Evolutionary conservation across 2,888 invertebrate species (phyloP).

Genomic region (Danaus chrysippus): DNA sequence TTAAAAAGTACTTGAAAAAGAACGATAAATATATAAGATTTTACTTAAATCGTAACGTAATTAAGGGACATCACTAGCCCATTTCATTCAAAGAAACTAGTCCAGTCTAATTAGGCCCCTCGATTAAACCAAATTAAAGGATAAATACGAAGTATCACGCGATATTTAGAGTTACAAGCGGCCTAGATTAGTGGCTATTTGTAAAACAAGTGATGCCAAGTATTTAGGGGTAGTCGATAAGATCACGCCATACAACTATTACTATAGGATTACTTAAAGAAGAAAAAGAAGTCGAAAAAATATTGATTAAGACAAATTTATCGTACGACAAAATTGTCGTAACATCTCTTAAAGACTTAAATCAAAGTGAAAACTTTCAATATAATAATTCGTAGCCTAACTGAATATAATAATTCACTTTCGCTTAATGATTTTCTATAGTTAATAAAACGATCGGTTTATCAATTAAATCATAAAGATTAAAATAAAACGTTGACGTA

Average conservation of each 20-base stretch:
- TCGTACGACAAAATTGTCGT: too few relatives aligned
- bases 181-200: slow-evolving; percentile 25
- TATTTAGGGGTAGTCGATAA: slow-evolving; percentile 19
- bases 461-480: too few relatives aligned
- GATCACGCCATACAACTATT: slow-evolving; percentile 22
- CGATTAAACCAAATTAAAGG: slow-evolving; percentile 65
- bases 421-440: too few relatives aligned
- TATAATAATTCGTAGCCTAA: neutral
- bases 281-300: neutral
- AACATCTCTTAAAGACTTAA: too few relatives aligned
- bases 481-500: neutral
- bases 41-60: neutral
- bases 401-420: neutral
- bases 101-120: slow-evolving; percentile 63
- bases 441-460: too few relatives aligned
- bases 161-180: slow-evolving; percentile 49
- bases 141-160: slow-evolving; percentile 62
- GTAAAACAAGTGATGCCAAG: slow-evolving; percentile 16
- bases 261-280: neutral
- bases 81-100: slow-evolving; percentile 45
- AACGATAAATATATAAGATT: too few relatives aligned
- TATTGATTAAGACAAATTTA: neutral
- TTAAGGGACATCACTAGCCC: slow-evolving; percentile 22
- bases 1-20: too few relatives aligned
- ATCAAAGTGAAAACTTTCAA: too few relatives aligned